Percentiles rank a stretch among this genome's conserved stretches.
Evolutionary conservation across 2,797 vertebrate genomes (phyloP).

Genomic region (Eidolon dupreanum): DNA sequence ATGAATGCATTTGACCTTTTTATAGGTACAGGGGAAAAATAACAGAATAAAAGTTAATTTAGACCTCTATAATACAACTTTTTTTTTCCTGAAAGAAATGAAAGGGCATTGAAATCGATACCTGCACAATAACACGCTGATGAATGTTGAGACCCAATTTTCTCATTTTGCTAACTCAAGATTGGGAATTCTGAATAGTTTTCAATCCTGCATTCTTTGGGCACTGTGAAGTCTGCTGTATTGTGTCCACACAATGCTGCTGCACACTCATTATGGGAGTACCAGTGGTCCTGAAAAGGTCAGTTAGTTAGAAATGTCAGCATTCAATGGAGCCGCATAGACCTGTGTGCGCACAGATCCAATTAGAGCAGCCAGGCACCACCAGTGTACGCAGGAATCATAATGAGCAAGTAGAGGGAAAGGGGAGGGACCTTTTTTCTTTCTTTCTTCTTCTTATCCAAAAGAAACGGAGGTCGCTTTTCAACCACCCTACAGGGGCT

Average conservation of each 20-base stretch:
- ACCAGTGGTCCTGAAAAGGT: slow-evolving; percentile 97
- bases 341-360: slow-evolving; percentile 93
- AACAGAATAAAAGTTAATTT: slow-evolving; percentile 96
- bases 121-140: slow-evolving; percentile 94
- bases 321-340: slow-evolving; percentile 94
- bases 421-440: slow-evolving; percentile 21
- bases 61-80: slow-evolving; percentile 93
- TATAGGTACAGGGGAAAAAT: slow-evolving; percentile 92
- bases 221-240: slow-evolving; percentile 87
- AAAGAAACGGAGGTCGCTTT: slow-evolving; percentile 84
- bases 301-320: slow-evolving; percentile 99
- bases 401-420: slow-evolving; percentile 83
- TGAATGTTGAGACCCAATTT: slow-evolving; percentile 96
- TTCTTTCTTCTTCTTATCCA: slow-evolving; percentile 80
- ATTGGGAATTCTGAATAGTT: slow-evolving; percentile 89
- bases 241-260: slow-evolving; percentile 94
- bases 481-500: slow-evolving; percentile 69
- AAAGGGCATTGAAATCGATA: slow-evolving; percentile 99
- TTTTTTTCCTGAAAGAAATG: slow-evolving; percentile 92
- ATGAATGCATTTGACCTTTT: slow-evolving; percentile 99
- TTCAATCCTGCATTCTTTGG: slow-evolving; percentile 87
- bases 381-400: slow-evolving; percentile 84
- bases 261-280: slow-evolving; percentile 98
- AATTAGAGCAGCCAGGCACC: slow-evolving; percentile 95
- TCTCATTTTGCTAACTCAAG: slow-evolving; percentile 91